Conservation (phyloP, 2,113 vertebrate species). For the Scophthalmus maximus region DNA sequence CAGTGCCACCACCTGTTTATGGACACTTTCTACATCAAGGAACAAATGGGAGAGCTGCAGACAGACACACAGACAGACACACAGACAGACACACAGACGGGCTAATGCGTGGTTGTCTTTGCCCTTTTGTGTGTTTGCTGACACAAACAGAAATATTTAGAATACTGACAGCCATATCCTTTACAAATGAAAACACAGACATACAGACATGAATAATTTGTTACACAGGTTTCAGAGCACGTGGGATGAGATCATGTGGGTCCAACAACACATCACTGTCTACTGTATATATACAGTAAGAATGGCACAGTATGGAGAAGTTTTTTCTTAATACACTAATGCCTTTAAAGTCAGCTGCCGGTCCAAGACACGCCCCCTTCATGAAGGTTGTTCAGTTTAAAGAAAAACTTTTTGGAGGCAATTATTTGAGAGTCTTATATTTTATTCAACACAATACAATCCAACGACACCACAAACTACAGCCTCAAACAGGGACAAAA, state of each 20-base stretch:
- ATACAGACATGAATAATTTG: neutral
- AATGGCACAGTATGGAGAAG: no score
- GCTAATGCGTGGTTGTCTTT: no score
- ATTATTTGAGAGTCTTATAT: neutral
- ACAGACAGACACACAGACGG: no score
- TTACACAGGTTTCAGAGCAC: neutral
- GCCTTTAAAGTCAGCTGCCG: no score
- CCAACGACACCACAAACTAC: neutral
- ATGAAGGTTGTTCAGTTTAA: neutral
- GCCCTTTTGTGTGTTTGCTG: no score
- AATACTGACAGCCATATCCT: neutral
- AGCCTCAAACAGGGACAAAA: neutral
- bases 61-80: no score
- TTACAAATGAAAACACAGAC: neutral
- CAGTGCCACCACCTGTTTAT: neutral
- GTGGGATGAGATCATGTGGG: neutral
- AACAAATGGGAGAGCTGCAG: neutral
- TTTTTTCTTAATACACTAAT: no score
- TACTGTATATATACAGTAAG: no score
- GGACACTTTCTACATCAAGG: neutral
- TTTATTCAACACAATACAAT: conserved; percentile 11
- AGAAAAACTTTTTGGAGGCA: neutral
- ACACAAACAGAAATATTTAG: neutral
- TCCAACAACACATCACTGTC: neutral
- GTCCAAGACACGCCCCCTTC: no score